These are phyloP conservation scores for Protula sp. DNA, from an alignment of 2,888 invertebrate genomes.

Conservation along the genomic window DNA sequence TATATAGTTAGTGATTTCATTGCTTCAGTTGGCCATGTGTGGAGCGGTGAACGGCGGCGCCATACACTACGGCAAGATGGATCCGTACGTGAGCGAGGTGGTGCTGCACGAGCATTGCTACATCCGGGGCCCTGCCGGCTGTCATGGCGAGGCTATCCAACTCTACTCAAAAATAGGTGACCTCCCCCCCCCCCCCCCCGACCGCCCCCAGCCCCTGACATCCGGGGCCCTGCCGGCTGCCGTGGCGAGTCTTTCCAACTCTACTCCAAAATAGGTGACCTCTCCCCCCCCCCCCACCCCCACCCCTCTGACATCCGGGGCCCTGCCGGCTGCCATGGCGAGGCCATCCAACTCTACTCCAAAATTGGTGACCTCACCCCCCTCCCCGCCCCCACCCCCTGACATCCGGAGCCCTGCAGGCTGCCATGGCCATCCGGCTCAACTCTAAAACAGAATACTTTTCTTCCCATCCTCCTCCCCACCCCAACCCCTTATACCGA, in stretches of 20 bases:
- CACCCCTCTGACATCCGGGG: conserved; percentile 49
- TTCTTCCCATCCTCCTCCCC: too few species aligned
- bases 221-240: conserved; percentile 45
- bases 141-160: conserved; percentile 38
- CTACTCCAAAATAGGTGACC: conserved; percentile 42
- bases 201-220: conserved; percentile 32
- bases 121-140: conserved; percentile 45
- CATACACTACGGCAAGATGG: conserved; percentile 41
- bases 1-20: too few species aligned
- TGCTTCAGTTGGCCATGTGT: conserved; percentile 38
- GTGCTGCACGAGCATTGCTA: conserved; percentile 47
- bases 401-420: conserved; percentile 47
- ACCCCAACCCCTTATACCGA: conserved; percentile 47
- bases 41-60: conserved; percentile 36
- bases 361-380: conserved; percentile 38
- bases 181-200: too few species aligned
- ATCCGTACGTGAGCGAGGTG: conserved; percentile 40
- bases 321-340: conserved; percentile 38
- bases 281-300: conserved; percentile 21
- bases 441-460: conserved; percentile 43
- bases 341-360: conserved; percentile 42
- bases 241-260: conserved; percentile 38
- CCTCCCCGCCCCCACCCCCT: too few species aligned
- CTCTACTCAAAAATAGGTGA: conserved; percentile 42
- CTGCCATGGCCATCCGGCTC: conserved; percentile 37